Base-by-base conservation (phyloP, 2,797 vertebrate genomes). In the Oreonectes daqikongensis region DNA sequence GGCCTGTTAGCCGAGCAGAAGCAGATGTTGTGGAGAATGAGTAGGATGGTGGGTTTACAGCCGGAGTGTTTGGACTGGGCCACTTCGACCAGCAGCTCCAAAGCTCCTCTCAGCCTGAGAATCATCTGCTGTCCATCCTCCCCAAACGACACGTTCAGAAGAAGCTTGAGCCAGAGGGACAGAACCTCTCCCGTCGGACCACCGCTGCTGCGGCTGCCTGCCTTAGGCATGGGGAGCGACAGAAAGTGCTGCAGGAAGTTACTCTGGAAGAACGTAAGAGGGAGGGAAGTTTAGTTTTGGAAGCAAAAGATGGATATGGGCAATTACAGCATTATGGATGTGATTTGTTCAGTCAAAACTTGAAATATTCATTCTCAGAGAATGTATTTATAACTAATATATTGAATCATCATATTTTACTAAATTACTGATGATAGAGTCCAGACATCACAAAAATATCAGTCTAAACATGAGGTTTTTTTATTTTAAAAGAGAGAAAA, bases 121-220 rank as follows among this genome's bases (percentile, higher is more conserved):
- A 99, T 89, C 87, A 95, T 95, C 78, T 97, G 95, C 76, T 97
- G 96, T 72, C 96, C 96, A 1, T 99, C 98, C 84, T 96, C 96
- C 2, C 89, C 89, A 18, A 92, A 90, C 0, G 97, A 97, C 38
- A 99, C 72, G 70, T 90, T 96, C 77, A 96, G 89, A 11, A 99
- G 89, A 46, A 99, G 86, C 86, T 92, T 95, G 77, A 99, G 88
- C 98, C 98, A 99, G 79, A 93, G 93, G 38, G 83, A 48, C 55
- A 92, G 82, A 18, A 89, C 61, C 26, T 82, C 77, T 6, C 5
- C 66, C 3, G 81, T 65, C 0, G 81, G 20, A 11, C 63, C 11
- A 3, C 80, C 74, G 72, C 91, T 86, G 30, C 88, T 86, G 30
- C 88, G 86, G 57, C 89, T 90, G 12, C 87, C 90, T 57, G 88